Evolutionary conservation across 2,113 vertebrate species (phyloP).

Genomic region (Edolisoma coerulescens): DNA sequence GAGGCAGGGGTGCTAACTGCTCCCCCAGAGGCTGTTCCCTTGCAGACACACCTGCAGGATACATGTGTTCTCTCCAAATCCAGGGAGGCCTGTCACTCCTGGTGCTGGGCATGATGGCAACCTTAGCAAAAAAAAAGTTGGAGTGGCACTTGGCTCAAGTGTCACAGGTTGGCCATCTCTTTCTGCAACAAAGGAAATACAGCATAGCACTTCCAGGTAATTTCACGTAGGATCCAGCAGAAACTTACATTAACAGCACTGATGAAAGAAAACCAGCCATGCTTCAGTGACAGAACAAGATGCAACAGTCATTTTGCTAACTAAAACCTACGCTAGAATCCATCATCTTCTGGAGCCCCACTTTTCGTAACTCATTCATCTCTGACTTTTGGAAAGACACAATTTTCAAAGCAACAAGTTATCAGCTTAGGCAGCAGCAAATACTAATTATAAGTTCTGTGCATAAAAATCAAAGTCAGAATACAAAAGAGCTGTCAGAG

Average conservation of each 20-base stretch:
- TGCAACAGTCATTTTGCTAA: not conserved
- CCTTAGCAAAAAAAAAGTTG: not conserved
- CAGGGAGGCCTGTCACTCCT: not conserved
- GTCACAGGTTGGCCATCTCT: not conserved
- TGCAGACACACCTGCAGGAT: not conserved
- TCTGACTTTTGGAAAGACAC: not conserved
- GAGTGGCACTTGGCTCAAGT: not conserved
- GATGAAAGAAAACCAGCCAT: not conserved
- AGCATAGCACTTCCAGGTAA: not conserved
- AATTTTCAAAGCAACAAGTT: not conserved
- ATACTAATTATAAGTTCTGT: not conserved
- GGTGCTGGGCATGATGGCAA: not conserved
- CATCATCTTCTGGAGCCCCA: not conserved
- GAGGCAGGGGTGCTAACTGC: not conserved
- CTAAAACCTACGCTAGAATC: not conserved
- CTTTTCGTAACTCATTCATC: not conserved
- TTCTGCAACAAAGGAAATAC: not conserved
- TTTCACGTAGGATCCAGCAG: not conserved
- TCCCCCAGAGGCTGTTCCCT: not conserved
- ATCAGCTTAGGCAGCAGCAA: slow-evolving; percentile 4
- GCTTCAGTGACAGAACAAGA: not conserved
- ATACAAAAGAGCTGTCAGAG: not conserved
- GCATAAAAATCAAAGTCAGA: not conserved
- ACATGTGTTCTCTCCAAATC: accelerated
- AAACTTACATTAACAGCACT: not conserved